Base-by-base conservation (phyloP, 2,888 invertebrate species). In the Carterocephalus palaemon region DNA sequence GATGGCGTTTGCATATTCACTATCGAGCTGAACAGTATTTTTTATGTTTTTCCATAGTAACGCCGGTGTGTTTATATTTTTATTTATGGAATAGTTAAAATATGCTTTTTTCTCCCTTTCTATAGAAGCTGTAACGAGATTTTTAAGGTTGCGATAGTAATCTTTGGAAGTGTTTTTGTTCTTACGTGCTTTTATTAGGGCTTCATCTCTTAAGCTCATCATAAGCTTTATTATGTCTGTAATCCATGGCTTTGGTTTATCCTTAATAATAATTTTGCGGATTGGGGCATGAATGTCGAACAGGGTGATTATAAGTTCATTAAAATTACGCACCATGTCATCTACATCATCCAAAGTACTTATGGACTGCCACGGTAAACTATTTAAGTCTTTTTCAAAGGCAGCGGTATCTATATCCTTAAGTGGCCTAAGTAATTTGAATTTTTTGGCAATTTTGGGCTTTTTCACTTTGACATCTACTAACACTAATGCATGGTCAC, bases 241-340 rank as follows among this genome's bases (percentile, higher is more conserved):
- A 5, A 56, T 39, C 50, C 53, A 53, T 1, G 53, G 53, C 2
- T 13, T 32, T 7, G 37, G 28, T 10, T 31, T 29, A 0, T 19
- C n/a, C 2, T 40, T 53, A 5, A 52, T 5, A 1, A 10, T 13
- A 6, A 37, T 16, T 22, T 17, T 37, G 4, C 12, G 34, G 0
- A 47, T 7, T 0, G 52, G 54, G 0, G 54, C 49, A 31, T 54
- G 51, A 8, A 32, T 43, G 15, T 54, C 48, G 37, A 51, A 51
- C 1, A 40, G 8, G 6, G 22, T 7, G 1, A 26, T 34, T 2
- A 51, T 9, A 7, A 33, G 5, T 2, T 29, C 1, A 33, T 53
- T 49, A 39, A 53, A 46, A 2, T 4, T n/a, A 5, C 13, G 6
- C 6, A 47, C 34, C 32, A 41, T 51, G 7, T 37, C 38, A 23